Evolutionary conservation across 2,888 invertebrate species (phyloP).

Genomic region (Lepidocyrtoides sp.): DNA sequence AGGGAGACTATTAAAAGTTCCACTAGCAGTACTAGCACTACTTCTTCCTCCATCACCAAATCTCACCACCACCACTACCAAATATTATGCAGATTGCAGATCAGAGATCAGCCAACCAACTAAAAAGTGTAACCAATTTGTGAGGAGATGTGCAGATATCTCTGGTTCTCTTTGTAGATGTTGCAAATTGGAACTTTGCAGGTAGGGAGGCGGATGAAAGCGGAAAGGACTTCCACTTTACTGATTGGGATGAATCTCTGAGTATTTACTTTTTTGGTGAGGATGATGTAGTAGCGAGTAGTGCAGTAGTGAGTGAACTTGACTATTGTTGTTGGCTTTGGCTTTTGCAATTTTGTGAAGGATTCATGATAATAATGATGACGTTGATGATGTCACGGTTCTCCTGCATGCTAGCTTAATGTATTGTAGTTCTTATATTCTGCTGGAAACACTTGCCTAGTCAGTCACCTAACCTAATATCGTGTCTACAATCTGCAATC

Average conservation of each 20-base stretch:
- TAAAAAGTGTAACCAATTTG: background rate
- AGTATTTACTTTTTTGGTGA: background rate
- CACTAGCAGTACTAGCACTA: background rate
- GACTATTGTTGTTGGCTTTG: conserved; percentile 57
- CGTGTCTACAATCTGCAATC: too few species aligned
- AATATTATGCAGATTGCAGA: background rate
- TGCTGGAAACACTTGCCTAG: background rate
- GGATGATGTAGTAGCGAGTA: background rate
- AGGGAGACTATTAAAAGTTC: background rate
- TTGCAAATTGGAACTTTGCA: background rate
- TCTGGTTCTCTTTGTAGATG: too few species aligned
- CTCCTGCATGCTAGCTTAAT: conserved; percentile 11
- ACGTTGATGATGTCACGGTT: background rate
- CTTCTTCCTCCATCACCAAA: background rate
- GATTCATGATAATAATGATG: conserved; percentile 1
- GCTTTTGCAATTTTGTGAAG: conserved; percentile 21
- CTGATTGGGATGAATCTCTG: background rate
- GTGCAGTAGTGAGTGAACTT: conserved; percentile 38
- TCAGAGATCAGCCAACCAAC: background rate
- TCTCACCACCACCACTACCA: background rate
- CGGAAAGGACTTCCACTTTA: conserved; percentile 59
- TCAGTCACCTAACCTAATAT: background rate
- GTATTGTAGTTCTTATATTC: too few species aligned
- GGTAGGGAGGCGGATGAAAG: background rate
- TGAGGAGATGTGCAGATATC: background rate